A percentile compares a stretch with the other conserved stretches of the same genome.
Evolutionary conservation across 2,113 vertebrate genomes (phyloP).

Genomic region (Anoplopoma fimbria): DNA sequence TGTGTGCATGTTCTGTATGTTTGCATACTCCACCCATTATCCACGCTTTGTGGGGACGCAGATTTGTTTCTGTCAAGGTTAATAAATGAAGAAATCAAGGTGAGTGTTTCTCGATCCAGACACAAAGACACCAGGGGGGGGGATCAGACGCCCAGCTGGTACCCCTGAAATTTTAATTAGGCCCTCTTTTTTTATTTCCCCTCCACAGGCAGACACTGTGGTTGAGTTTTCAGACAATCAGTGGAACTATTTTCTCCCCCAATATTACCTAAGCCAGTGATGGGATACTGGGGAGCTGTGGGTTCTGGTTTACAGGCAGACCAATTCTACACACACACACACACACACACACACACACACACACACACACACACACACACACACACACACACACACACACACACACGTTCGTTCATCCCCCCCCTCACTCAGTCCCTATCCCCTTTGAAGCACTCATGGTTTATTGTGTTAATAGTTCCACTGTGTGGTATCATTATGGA

Average conservation of each 20-base stretch:
- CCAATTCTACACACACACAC: not conserved
- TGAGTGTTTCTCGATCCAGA: constrained; percentile 78
- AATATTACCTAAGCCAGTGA: constrained; percentile 54
- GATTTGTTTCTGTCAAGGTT: constrained; percentile 83
- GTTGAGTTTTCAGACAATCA: constrained; percentile 62
- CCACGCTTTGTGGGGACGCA: constrained; percentile 64
- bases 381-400: not conserved
- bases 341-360: constrained; percentile 2
- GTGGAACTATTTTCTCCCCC: constrained; percentile 64
- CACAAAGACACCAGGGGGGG: constrained; percentile 65
- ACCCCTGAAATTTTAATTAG: constrained; percentile 82
- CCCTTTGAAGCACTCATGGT: constrained; percentile 10
- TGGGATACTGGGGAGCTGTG: constrained; percentile 54
- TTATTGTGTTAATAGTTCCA: constrained; percentile 56
- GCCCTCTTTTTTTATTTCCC: constrained; percentile 67
- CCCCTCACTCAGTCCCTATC: not conserved
- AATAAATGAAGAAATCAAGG: constrained; percentile 82
- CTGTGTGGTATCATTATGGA: constrained; percentile 45
- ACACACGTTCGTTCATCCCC: not conserved
- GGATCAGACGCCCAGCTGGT: constrained; percentile 75
- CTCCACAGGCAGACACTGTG: constrained; percentile 68
- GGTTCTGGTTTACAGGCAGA: constrained; percentile 52
- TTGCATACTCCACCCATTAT: constrained; percentile 67
- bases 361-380: not conserved
- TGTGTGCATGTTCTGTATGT: constrained; percentile 52